Evolutionary conservation across 2,113 vertebrate species (phyloP).

Genomic region (Hyla sarda): DNA sequence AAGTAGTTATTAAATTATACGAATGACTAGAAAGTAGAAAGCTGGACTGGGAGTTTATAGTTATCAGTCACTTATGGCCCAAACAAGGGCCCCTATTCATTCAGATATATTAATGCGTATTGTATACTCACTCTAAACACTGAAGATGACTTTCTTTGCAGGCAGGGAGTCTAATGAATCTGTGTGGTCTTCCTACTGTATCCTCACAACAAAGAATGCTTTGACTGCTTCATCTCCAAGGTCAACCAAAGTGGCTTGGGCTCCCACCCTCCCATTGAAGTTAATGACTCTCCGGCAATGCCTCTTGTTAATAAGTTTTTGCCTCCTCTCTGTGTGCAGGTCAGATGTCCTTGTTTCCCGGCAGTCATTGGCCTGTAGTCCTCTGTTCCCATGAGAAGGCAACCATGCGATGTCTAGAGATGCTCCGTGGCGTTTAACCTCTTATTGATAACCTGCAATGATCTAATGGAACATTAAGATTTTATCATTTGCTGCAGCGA

Average conservation of each 20-base stretch:
- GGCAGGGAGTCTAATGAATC: not conserved
- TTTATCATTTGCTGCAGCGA: conserved; percentile 52
- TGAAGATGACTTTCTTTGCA: not conserved
- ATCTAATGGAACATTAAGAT: conserved; percentile 56
- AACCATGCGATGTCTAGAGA: conserved; percentile 1
- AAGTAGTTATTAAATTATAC: no score
- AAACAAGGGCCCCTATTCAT: not conserved
- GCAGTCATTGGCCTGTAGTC: not conserved
- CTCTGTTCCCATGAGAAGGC: not conserved
- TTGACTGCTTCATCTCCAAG: not conserved
- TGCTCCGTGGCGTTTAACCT: conserved; percentile 39
- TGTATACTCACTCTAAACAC: not conserved
- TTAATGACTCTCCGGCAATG: not conserved
- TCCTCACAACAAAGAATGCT: not conserved
- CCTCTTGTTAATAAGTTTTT: not conserved
- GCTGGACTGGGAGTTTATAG: not conserved
- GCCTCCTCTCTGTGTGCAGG: not conserved
- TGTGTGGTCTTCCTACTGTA: conserved; percentile 28
- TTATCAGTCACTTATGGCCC: not conserved
- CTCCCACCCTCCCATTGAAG: not conserved
- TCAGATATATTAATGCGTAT: not conserved
- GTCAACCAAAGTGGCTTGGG: conserved; percentile 8
- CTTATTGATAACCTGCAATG: conserved; percentile 55
- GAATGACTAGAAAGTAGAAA: no score
- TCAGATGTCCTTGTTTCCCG: not conserved